phyloP scores from a whole-genome alignment of 2,797 vertebrate genomes.

The Pangasius sanitwongsei region DNA sequence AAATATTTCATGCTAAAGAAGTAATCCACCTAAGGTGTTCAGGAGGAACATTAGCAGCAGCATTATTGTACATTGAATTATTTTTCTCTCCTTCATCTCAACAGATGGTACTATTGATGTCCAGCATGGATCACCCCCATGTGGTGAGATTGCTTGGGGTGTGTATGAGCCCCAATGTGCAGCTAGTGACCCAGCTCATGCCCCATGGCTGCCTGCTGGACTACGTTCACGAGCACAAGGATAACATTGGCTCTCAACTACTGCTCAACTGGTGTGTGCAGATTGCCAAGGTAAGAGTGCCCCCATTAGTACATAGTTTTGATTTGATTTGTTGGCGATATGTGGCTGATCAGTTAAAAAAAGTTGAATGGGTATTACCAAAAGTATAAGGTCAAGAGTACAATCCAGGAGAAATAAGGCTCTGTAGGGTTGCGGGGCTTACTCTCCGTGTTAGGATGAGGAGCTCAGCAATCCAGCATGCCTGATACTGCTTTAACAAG shows the following conservation, averaged over 20 bases:
- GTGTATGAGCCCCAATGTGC: conserved; percentile 83
- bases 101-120: conserved; percentile 88
- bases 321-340: not conserved
- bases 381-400: not conserved
- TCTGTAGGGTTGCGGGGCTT: not conserved
- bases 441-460: not conserved
- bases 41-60: not conserved
- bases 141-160: conserved; percentile 83
- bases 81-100: conserved; percentile 9
- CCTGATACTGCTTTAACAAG: not conserved
- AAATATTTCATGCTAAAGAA: not conserved
- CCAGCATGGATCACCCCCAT: conserved; percentile 87
- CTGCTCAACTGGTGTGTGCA: conserved; percentile 89
- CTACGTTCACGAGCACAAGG: conserved; percentile 86
- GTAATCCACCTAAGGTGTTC: not conserved
- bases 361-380: not conserved
- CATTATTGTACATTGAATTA: not conserved
- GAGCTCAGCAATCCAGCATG: not conserved
- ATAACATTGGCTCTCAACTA: conserved; percentile 87
- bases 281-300: conserved; percentile 83
- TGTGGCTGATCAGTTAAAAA: not conserved
- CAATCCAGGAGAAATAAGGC: not conserved
- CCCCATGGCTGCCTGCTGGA: conserved; percentile 82
- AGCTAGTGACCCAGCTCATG: conserved; percentile 87
- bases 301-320: not conserved